Evolutionary conservation across 2,888 invertebrate species (phyloP).

Genomic region (Trichopoda pennipes): DNA sequence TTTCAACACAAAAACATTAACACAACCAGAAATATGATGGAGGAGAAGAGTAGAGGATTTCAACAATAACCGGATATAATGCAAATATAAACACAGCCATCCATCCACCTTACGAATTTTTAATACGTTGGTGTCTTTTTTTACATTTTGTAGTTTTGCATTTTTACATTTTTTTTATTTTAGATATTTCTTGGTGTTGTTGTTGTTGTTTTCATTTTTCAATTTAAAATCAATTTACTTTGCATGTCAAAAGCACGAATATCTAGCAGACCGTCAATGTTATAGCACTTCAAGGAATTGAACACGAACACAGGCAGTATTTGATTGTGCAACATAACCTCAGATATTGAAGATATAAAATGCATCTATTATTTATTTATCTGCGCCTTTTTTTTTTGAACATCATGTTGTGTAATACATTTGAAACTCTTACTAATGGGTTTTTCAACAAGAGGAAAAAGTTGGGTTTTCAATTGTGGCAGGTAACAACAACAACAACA

Average conservation of each 20-base stretch:
- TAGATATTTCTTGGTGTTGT: no score
- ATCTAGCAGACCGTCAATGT: conserved; percentile 64
- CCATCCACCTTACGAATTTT: conserved; percentile 6
- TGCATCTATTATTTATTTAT: conserved; percentile 11
- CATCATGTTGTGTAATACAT: not conserved
- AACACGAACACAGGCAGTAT: not conserved
- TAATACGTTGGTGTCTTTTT: conserved; percentile 23
- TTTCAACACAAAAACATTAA: conserved; percentile 50
- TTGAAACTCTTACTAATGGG: conserved; percentile 18
- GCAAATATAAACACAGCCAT: conserved; percentile 29
- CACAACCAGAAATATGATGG: conserved; percentile 7
- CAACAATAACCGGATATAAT: conserved; percentile 56
- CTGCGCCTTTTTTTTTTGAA: conserved; percentile 15
- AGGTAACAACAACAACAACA: no score
- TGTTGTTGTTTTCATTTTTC: conserved; percentile 48
- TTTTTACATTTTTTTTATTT: not conserved
- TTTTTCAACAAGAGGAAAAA: no score
- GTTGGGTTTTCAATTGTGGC: no score
- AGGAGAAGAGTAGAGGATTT: not conserved
- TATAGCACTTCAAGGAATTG: conserved; percentile 61
- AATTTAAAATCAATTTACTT: conserved; percentile 77
- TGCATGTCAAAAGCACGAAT: conserved; percentile 68
- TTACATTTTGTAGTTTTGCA: not conserved
- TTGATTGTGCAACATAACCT: not conserved
- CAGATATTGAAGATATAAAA: conserved; percentile 26